Conservation (phyloP, 2,888 invertebrate genomes). For the Stenolophus ochropezus region DNA sequence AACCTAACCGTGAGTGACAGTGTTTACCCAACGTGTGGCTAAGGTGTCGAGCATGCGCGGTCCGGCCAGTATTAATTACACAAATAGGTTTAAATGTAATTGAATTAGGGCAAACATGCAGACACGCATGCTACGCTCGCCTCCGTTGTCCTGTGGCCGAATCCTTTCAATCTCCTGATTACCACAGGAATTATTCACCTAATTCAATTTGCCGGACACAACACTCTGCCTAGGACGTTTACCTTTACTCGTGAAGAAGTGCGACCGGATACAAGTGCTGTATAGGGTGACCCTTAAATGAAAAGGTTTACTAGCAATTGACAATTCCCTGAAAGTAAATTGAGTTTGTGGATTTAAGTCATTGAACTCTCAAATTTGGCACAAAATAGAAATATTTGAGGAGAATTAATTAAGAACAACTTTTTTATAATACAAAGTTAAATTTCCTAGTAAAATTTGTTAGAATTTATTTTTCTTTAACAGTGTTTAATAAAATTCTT, state of each 20-base stretch:
- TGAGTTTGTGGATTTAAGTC: no score
- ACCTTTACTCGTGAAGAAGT: not conserved
- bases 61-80: constrained; percentile 21
- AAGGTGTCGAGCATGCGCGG: not conserved
- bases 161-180: constrained; percentile 47
- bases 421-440: no score
- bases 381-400: no score
- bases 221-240: constrained; percentile 6
- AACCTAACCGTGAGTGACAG: not conserved
- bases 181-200: constrained; percentile 34
- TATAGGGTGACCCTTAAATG: no score
- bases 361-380: no score
- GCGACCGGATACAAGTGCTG: no score
- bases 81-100: constrained; percentile 43
- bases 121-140: not conserved
- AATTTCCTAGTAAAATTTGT: no score
- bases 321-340: no score
- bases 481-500: no score
- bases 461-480: no score
- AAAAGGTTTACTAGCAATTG: no score
- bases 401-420: no score
- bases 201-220: constrained; percentile 37
- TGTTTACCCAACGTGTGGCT: not conserved
- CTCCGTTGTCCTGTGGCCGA: not conserved
- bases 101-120: constrained; percentile 19